Base-by-base conservation (phyloP, 2,888 invertebrate genomes). In the Harpalus rubripes region DNA sequence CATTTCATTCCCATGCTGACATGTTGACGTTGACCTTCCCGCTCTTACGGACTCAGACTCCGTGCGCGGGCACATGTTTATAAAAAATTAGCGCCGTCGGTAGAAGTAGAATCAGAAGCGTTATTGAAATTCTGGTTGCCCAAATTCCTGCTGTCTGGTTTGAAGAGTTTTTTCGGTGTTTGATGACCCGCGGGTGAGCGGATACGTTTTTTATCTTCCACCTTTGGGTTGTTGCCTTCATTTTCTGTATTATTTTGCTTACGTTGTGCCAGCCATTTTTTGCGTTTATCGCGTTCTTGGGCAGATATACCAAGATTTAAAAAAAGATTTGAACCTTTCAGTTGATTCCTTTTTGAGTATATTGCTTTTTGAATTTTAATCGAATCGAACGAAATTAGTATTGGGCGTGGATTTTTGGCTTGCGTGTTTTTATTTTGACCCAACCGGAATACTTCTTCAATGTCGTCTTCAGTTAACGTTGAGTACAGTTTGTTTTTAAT, bases 151-250 rank as follows among this genome's bases (percentile, higher is more conserved):
- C 22, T 22, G 3, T 22, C 3, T 22, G 22, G 22, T 22, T 22
- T 22, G 22, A 22, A 22, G 22, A 22, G 22, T 22, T 22, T 22
- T 1, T 22, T 22, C 3, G 22, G 22, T 22, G 22, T 22, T 22
- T 22, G 22, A 22, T 3, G 6, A 18, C 18, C 26, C 18, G 63
- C 7, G 8, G 63, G 12, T 63, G 18, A 10, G 22, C 18, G 63
- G 26, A 18, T 18, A 7, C 18, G 63, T 63, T 63, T 63, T 63
- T 63, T 63, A 63, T 63, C 63, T 22, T 63, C 63, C 3, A 10
- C 44, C 44, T 44, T 10, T 44, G 44, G 10, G 10, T 44, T 44
- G 7, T 16, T 63, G 18, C 8, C 22, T 22, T 63, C 22, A 18
- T 16, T 10, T 18, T 7, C 7, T 16, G 2, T 18, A 18, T 22